phyloP scores from a whole-genome alignment of 2,888 invertebrate genomes.

The Zaprionus obscuricornis region DNA sequence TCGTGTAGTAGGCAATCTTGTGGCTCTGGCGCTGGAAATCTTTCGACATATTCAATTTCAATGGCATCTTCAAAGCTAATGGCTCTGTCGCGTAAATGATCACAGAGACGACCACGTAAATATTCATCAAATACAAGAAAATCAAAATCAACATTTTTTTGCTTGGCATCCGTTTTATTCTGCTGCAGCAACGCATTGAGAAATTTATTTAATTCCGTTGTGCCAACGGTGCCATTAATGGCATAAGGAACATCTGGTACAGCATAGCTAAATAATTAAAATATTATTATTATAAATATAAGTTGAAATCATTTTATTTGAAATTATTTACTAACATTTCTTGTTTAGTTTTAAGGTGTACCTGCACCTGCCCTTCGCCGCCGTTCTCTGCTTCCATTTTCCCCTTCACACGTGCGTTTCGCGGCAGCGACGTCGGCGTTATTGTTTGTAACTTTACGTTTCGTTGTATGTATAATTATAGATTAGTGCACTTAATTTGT shows the following conservation, averaged over 20 bases:
- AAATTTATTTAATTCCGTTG: constrained; percentile 89
- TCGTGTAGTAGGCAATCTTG: constrained; percentile 96
- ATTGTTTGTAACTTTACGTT: too few species aligned
- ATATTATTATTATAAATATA: background rate
- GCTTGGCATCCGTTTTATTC: constrained; percentile 26
- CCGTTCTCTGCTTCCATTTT: constrained; percentile 81
- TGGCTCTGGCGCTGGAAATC: constrained; percentile 95
- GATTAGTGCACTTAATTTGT: background rate
- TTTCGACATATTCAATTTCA: constrained; percentile 95
- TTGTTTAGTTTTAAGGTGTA: constrained; percentile 91
- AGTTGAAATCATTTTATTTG: background rate
- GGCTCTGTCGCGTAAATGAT: constrained; percentile 90
- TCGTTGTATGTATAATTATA: background rate
- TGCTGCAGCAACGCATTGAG: constrained; percentile 89
- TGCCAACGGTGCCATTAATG: constrained; percentile 89
- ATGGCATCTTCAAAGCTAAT: constrained; percentile 93
- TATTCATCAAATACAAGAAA: constrained; percentile 94
- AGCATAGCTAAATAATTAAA: constrained; percentile 87
- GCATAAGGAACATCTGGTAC: constrained; percentile 93
- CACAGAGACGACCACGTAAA: constrained; percentile 86
- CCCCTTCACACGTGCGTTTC: constrained; percentile 62
- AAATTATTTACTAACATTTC: constrained; percentile 87
- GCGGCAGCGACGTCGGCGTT: too few species aligned
- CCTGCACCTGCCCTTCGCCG: constrained; percentile 88
- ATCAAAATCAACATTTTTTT: constrained; percentile 91